Evolutionary conservation across 2,113 vertebrate species (phyloP), one percentile per base, ranked within the genome.

Genomic region (Eptatretus burgeri): DNA sequence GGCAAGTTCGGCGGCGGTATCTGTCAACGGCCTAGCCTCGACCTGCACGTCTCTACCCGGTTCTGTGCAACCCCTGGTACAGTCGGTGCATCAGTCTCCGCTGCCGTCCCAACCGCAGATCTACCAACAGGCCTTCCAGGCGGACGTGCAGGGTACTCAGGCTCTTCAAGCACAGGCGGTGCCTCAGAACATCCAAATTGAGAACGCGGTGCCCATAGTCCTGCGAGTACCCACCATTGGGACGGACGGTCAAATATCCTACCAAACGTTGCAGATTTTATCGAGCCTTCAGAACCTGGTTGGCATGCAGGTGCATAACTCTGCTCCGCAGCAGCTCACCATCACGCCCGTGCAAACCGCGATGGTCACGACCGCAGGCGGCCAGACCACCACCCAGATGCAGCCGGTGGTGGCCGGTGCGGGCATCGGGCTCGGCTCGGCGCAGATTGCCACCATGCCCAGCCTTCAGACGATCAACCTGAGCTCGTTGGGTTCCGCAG

Each of bases 161-260:
- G 74, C 81, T 51, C 77, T 94, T 20, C 87, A 88, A 68, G 76
- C 81, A 2, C 64, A 80, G 2, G 75, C 83, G 1, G 65, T 84
- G 5, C 72, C 81, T 67, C 89, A 95, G 75, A 91, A 88, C 71
- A 79, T 96, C 51, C 91, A 96, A 73, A 79, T 98, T 66, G 82
- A 84, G 49, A 94, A 85, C 68, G 76, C 83, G 1, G 78, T 83
- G 12, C 80, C 87, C 63, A 84, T 95, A 72, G 77, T 94, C 67
- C 77, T 98, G 73, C 82, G 87, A 66, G 78, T 77, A 13, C 79
- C 79, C 14, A 89, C 88, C 0, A 77, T 95, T 11, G 20, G 56
- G n/a, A 12, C 56, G 10, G 56, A 60, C 20, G 56, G 56, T 10
- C 56, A 60, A 20, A 60, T 60, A n/a, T 17, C 56, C 56, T 60